Percentiles rank a stretch among this genome's conserved stretches.
These are phyloP conservation scores for Macropus fuliginosus DNA, from an alignment of 2,797 vertebrate species.

Conservation along the genomic window DNA sequence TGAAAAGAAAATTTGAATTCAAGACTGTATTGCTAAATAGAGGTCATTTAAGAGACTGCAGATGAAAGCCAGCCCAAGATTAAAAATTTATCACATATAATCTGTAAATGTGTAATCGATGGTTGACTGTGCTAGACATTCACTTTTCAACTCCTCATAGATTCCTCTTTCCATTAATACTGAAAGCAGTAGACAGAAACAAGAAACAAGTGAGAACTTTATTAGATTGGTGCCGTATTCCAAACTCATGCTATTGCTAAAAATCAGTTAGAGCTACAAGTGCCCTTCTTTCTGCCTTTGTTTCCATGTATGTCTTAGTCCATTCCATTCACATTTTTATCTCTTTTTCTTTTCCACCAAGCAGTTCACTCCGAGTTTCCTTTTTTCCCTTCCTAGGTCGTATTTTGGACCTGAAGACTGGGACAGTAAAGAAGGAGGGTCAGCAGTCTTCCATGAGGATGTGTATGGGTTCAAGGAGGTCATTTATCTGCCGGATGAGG, in stretches of 20 bases:
- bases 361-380: constrained; percentile 26
- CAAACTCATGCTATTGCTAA: background rate
- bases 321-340: background rate
- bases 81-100: background rate
- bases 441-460: constrained; percentile 96
- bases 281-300: background rate
- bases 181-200: background rate
- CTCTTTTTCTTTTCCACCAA: background rate
- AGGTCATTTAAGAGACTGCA: background rate
- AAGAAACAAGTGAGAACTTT: background rate
- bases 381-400: constrained; percentile 86
- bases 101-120: background rate
- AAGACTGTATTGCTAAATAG: background rate
- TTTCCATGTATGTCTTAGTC: constrained; percentile 14
- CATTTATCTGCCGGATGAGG: constrained; percentile 99
- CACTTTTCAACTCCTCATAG: background rate
- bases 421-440: constrained; percentile 98
- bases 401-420: constrained; percentile 97
- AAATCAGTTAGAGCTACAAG: background rate
- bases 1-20: background rate
- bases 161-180: background rate
- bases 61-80: background rate
- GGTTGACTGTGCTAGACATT: background rate
- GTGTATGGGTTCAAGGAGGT: constrained; percentile 96
- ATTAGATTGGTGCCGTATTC: background rate